These are phyloP conservation scores for Sipha flava DNA, from an alignment of 1,140 invertebrate genomes.

Conservation along the genomic window DNA sequence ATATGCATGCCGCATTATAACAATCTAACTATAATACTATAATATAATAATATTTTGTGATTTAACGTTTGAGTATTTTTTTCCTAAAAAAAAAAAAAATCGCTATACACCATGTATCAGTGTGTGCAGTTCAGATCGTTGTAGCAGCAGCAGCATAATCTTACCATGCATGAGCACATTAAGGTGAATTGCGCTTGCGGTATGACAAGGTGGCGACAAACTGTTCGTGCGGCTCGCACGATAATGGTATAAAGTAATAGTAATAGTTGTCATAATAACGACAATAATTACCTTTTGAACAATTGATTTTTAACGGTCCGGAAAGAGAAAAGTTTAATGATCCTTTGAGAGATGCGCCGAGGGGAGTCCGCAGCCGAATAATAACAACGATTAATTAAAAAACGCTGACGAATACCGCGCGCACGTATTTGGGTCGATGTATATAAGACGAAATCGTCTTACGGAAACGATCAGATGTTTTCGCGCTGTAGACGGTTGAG, in stretches of 20 bases:
- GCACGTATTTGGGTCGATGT: conserved; percentile 19
- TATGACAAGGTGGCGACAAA: conserved; percentile 8
- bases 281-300: conserved; percentile 8
- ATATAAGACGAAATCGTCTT: conserved; percentile 4
- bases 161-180: too few relatives aligned
- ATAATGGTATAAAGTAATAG: neutral
- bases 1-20: too few relatives aligned
- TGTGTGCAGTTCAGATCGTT: too few relatives aligned
- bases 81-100: too few relatives aligned
- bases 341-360: neutral
- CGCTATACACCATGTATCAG: too few relatives aligned
- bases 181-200: too few relatives aligned
- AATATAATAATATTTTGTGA: too few relatives aligned
- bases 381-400: conserved; percentile 29
- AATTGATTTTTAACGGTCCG: conserved; percentile 26
- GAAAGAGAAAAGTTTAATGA: conserved; percentile 31
- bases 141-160: too few relatives aligned
- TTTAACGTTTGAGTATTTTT: too few relatives aligned
- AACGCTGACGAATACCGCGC: neutral
- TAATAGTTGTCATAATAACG: neutral
- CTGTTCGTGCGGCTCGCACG: neutral
- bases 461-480: conserved; percentile 5
- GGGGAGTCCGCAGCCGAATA: neutral
- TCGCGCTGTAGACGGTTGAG: neutral
- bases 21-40: too few relatives aligned